Base-by-base conservation (phyloP, 2,888 invertebrate species). In the Chymomyza amoena region DNA sequence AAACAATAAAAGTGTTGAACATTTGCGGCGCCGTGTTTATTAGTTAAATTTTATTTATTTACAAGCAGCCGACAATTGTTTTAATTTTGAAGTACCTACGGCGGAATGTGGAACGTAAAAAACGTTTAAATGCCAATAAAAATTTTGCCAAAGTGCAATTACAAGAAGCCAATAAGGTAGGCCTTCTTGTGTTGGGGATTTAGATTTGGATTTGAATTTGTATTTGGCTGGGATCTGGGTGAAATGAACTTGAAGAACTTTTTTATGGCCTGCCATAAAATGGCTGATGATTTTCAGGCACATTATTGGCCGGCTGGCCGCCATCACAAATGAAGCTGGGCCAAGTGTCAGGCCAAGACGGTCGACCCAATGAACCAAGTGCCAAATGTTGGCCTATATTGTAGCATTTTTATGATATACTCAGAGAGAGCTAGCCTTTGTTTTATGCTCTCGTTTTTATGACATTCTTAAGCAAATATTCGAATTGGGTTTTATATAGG, bases 61-160 rank as follows among this genome's bases (percentile, higher is more conserved):
- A 79, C 51, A 20, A 15, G n/a, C 64, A 72, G 60, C 74, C 79
- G 81, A 75, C 79, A 84, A 87, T 87, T 87, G 84, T 74, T 85
- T 80, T 79, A 75, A 87, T 87, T 84, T 74, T 61, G 68, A 32
- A 13, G 16, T 51, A 60, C 9, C 32, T 7, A 7, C 32, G 2
- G 32, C 39, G 39, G 13, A 45, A 45, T 13, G 39, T 13, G 0
- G 39, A 45, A 45, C 60, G 66, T 59, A 59, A 66, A 60, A 59
- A 66, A 5, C 78, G 76, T 77, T 87, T 84, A 80, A 82, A 80
- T 73, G 73, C 66, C 63, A 72, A 79, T 84, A 78, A 87, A 84
- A 82, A 84, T 79, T 78, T 80, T 83, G 69, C 62, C 72, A 76
- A 32, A 76, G 78, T 70, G 59, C 85, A 84, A 87, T 84, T 84